Evolutionary conservation across 2,113 vertebrate species (phyloP).

Genomic region (Pachyramphus minor): DNA sequence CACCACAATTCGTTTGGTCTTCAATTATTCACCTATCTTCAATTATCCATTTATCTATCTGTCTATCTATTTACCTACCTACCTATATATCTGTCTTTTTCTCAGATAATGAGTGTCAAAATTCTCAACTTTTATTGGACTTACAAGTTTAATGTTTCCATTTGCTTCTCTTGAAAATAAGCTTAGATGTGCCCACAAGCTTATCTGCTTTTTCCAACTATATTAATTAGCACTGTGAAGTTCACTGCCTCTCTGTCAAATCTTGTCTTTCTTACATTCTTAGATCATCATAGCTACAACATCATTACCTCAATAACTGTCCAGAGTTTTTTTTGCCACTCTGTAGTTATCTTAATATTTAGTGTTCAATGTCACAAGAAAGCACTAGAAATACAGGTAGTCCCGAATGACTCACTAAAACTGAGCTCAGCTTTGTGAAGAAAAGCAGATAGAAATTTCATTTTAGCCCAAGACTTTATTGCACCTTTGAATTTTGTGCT

Average conservation of each 20-base stretch:
- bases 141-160: neutral
- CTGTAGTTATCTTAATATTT: neutral
- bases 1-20: neutral
- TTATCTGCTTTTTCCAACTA: neutral
- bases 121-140: neutral
- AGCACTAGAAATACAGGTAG: neutral
- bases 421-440: neutral
- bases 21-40: neutral
- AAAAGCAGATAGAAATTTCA: neutral
- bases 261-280: neutral
- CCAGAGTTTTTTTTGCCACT: neutral
- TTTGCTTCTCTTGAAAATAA: neutral
- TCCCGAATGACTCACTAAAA: neutral
- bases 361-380: neutral
- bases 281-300: neutral
- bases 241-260: neutral
- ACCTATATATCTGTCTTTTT: neutral
- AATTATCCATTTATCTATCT: neutral
- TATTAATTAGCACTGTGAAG: neutral
- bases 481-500: neutral
- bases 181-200: neutral
- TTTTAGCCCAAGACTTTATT: neutral
- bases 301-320: neutral
- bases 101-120: neutral
- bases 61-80: neutral